Evolutionary conservation across 2,888 invertebrate genomes (phyloP).

Genomic region (Morpho helenor): DNA sequence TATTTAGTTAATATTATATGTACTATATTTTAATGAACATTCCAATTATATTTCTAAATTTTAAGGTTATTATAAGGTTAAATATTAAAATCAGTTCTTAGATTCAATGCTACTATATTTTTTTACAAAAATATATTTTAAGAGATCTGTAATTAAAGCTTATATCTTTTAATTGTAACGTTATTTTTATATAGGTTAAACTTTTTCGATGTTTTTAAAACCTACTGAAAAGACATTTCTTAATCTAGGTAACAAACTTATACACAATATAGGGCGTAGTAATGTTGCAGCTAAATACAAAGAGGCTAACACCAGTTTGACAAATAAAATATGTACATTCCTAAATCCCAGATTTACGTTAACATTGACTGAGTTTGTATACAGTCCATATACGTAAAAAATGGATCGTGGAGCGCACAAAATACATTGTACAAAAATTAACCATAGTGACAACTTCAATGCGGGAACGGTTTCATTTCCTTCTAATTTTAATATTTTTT

Average conservation of each 20-base stretch:
- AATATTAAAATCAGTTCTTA: too few species aligned
- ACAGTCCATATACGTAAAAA: constrained; percentile 48
- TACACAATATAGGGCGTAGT: constrained; percentile 44
- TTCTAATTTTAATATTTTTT: constrained; percentile 39
- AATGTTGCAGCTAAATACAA: constrained; percentile 43
- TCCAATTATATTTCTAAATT: too few species aligned
- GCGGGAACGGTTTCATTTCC: constrained; percentile 48
- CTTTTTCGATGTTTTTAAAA: constrained; percentile 34
- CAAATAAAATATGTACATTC: constrained; percentile 35
- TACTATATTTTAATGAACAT: too few species aligned
- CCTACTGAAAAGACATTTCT: constrained; percentile 48
- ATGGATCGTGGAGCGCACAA: constrained; percentile 60
- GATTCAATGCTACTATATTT: background rate
- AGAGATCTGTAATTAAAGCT: background rate
- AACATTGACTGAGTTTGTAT: constrained; percentile 41
- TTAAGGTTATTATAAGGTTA: too few species aligned
- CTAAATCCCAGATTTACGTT: constrained; percentile 39
- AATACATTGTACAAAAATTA: constrained; percentile 51
- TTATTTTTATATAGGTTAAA: constrained; percentile 8
- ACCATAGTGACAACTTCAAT: constrained; percentile 58
- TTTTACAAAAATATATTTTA: constrained; percentile 7
- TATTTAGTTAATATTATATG: too few species aligned
- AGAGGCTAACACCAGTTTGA: constrained; percentile 49
- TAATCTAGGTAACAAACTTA: constrained; percentile 38
- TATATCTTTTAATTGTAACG: background rate